These are phyloP conservation scores for Calypte anna DNA, from an alignment of 2,113 vertebrate species.

Conservation along the genomic window DNA sequence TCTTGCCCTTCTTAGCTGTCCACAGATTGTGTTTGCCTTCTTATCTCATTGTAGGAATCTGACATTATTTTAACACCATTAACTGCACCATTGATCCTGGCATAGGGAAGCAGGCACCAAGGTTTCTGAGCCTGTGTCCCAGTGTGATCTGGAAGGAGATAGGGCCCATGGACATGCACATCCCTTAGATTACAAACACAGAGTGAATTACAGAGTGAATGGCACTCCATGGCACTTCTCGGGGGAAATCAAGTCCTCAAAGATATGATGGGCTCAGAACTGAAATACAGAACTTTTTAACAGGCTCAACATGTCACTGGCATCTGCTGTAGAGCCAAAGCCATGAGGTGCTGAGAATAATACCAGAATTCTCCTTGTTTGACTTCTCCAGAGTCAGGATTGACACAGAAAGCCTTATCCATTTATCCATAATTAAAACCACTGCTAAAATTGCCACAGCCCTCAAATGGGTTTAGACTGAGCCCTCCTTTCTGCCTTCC, in stretches of 20 bases:
- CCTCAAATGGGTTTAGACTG: background rate
- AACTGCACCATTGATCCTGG: background rate
- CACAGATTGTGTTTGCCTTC: background rate
- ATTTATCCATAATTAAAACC: background rate
- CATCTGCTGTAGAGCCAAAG: background rate
- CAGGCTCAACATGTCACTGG: background rate
- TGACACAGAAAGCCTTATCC: background rate
- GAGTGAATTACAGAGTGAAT: rapidly evolving
- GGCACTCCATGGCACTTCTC: background rate
- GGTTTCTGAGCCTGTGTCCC: background rate
- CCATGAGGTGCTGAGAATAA: background rate
- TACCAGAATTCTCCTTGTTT: background rate
- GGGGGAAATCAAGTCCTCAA: background rate
- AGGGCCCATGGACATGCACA: background rate
- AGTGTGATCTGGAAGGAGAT: background rate
- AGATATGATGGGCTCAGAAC: background rate
- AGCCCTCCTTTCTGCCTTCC: background rate
- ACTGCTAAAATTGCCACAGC: background rate
- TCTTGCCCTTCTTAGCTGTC: background rate
- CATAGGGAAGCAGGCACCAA: background rate
- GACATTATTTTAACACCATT: background rate
- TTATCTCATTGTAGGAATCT: background rate
- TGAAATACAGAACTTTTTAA: background rate
- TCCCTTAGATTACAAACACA: background rate
- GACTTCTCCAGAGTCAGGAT: background rate